Evolutionary conservation across 2,113 vertebrate genomes (phyloP).

Genomic region (Tricholaema leucomelas): DNA sequence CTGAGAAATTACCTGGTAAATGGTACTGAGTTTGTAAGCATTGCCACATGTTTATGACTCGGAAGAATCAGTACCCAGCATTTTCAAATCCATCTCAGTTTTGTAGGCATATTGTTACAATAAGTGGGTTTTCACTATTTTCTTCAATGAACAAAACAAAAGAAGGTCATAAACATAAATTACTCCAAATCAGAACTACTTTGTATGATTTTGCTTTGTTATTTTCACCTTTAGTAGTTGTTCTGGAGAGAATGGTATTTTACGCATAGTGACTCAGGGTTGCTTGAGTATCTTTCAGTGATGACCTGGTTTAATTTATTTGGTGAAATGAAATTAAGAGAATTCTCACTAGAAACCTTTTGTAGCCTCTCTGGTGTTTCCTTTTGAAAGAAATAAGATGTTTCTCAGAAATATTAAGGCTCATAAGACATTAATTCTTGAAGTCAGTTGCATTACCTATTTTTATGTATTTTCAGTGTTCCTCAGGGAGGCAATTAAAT

Average conservation of each 20-base stretch:
- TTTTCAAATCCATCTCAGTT: not conserved
- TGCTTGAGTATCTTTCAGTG: not conserved
- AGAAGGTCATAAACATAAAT: not conserved
- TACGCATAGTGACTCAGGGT: not conserved
- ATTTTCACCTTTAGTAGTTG: not conserved
- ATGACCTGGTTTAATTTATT: not conserved
- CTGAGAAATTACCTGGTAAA: not conserved
- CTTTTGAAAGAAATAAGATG: not conserved
- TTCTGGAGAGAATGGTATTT: not conserved
- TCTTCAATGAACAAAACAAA: not conserved
- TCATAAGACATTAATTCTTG: not conserved
- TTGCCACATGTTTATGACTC: not conserved
- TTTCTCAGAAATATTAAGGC: not conserved
- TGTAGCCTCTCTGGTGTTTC: not conserved
- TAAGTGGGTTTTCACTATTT: not conserved
- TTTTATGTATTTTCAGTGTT: not conserved
- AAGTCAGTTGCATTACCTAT: not conserved
- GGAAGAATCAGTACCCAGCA: not conserved
- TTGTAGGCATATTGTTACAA: not conserved
- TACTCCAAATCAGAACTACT: not conserved
- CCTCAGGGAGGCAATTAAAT: not conserved
- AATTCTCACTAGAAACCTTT: not conserved
- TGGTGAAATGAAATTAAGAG: not conserved
- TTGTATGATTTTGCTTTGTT: not conserved
- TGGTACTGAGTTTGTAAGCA: not conserved